phyloP scores from a whole-genome alignment of 1,140 invertebrate genomes.

The Bradysia coprophila region DNA sequence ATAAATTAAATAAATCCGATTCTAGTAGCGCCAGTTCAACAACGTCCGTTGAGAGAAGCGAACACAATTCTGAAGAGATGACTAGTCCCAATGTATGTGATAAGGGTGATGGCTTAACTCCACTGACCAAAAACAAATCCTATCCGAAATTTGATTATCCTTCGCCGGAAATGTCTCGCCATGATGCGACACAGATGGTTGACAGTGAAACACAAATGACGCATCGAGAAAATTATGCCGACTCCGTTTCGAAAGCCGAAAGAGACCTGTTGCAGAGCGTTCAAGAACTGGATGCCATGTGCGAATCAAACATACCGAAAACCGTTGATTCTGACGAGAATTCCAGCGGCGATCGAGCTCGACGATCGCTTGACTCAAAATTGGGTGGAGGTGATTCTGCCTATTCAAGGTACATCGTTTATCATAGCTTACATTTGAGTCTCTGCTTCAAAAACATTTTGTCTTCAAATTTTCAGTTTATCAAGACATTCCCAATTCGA shows the following conservation, averaged over 20 bases:
- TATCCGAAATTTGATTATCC: conserved; percentile 3
- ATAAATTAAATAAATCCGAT: neutral
- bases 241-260: neutral
- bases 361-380: neutral
- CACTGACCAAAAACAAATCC: neutral
- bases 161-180: conserved; percentile 4
- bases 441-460: neutral
- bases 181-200: neutral
- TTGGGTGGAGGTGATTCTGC: neutral
- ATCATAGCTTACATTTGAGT: neutral
- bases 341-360: neutral
- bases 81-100: neutral
- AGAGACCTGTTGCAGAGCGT: neutral
- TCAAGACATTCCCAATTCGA: neutral
- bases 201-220: neutral
- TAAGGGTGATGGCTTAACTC: neutral
- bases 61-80: neutral
- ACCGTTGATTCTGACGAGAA: neutral
- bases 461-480: no score
- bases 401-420: neutral
- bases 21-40: neutral
- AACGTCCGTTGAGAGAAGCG: neutral
- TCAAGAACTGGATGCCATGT: neutral
- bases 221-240: neutral
- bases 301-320: neutral